These are phyloP conservation scores for Herpailurus yagouaroundi DNA, from an alignment of 2,113 vertebrate species.

Conservation along the genomic window DNA sequence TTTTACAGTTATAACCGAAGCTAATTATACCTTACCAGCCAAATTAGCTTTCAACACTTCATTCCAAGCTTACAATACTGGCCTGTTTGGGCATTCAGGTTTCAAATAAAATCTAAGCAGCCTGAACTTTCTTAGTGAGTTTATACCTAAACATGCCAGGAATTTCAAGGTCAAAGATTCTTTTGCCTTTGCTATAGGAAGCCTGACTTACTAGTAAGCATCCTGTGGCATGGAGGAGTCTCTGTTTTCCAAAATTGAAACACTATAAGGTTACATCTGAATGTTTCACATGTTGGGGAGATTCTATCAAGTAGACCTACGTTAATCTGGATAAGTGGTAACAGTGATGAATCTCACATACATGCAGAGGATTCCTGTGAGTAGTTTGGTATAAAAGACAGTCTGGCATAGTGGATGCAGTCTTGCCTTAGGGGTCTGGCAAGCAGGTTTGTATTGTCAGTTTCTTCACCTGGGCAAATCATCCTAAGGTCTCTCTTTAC, in stretches of 20 bases:
- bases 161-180: neutral
- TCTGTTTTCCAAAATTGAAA: neutral
- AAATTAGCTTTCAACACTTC: neutral
- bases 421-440: neutral
- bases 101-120: neutral
- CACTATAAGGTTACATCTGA: neutral
- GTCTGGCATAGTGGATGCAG: neutral
- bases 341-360: neutral
- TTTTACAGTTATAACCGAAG: neutral
- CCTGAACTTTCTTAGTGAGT: slow-evolving; percentile 33
- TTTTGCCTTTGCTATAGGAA: neutral
- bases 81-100: neutral
- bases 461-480: neutral
- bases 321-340: neutral
- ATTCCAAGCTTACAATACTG: neutral
- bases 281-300: neutral
- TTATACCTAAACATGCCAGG: neutral
- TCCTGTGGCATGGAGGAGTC: neutral
- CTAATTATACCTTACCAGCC: neutral
- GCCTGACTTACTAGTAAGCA: neutral
- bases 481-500: neutral
- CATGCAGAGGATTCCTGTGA: neutral
- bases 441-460: neutral
- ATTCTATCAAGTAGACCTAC: neutral
- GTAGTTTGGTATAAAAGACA: neutral